Base-by-base conservation (phyloP, 2,797 vertebrate genomes). In the Bryconaethiops microstoma region DNA sequence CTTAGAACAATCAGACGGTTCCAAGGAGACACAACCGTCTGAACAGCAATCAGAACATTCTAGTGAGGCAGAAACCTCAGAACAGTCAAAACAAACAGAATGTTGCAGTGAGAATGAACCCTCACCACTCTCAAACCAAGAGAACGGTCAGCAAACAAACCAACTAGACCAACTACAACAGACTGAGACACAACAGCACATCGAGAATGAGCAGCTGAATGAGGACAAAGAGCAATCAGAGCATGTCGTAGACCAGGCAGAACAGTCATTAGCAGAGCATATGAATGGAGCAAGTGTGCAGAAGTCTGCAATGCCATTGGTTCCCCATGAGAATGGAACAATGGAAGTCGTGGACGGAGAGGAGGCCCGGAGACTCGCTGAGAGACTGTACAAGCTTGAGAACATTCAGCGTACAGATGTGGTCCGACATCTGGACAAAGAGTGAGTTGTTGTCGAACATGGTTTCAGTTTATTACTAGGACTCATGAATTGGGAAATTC, bases 371-470 rank as follows among this genome's bases (percentile, higher is more conserved):
- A 67, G 68, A 57, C 91, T 98, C 76, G 96, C 97, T 0, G 83
- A 93, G 0, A 92, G 88, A 52, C 95, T 98, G 35, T 95, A 92
- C 76, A 92, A 86, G 16, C 87, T 97, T 88, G 95, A 97, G 0
- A 94, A 93, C 16, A 91, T 97, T 89, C 92, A 91, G 25, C 95
- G 91, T 21, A 94, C 93, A 0, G 95, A 97, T 45, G 96, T 98
- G 88, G 97, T 97, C 48, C 92, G 91, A 54, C 93, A 97, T 88
- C 84, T 98, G n/a, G 94, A 93, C 88, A 97, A 98, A 92, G 96
- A 98, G 97, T 98, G 93, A 95, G 93, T 83, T 42, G 64, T 21
- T 52, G 14, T n/a, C 42, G 14, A 45, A n/a, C 48, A 63, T 13
- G 21, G 23, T 67, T 59, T 62, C 0, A 45, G 1, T 68, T 7